phyloP scores from a whole-genome alignment of 2,888 invertebrate genomes.

The Julus scandinavius region DNA sequence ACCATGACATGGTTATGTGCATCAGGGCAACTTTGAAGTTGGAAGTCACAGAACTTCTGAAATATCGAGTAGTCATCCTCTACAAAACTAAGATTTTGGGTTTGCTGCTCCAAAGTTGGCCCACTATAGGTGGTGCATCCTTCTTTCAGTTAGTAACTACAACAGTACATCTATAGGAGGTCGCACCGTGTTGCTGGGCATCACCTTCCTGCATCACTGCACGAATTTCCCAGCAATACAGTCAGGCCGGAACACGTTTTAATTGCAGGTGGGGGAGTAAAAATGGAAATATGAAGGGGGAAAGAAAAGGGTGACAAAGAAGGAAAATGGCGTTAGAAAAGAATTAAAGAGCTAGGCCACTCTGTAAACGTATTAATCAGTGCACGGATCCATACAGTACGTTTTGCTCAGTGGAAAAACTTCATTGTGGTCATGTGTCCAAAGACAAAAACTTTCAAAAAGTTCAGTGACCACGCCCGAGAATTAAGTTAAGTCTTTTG shows the following conservation, averaged over 20 bases:
- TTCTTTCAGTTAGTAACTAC: neutral
- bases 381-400: neutral
- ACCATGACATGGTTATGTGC: neutral
- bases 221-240: constrained; percentile 1
- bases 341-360: neutral
- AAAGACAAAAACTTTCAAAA: neutral
- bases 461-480: neutral
- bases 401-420: neutral
- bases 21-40: neutral
- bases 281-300: neutral
- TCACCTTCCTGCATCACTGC: neutral
- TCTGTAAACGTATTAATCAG: neutral
- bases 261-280: neutral
- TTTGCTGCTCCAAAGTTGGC: neutral
- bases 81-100: neutral
- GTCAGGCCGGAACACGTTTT: neutral
- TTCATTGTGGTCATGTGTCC: neutral
- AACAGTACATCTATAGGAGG: neutral
- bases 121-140: neutral
- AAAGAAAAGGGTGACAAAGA: neutral
- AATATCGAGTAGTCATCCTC: neutral
- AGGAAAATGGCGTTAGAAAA: neutral
- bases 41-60: neutral
- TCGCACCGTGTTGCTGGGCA: neutral
- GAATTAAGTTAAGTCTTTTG: neutral